Base-by-base conservation (phyloP, 2,113 vertebrate species). In the Gymnorhina tibicen region DNA sequence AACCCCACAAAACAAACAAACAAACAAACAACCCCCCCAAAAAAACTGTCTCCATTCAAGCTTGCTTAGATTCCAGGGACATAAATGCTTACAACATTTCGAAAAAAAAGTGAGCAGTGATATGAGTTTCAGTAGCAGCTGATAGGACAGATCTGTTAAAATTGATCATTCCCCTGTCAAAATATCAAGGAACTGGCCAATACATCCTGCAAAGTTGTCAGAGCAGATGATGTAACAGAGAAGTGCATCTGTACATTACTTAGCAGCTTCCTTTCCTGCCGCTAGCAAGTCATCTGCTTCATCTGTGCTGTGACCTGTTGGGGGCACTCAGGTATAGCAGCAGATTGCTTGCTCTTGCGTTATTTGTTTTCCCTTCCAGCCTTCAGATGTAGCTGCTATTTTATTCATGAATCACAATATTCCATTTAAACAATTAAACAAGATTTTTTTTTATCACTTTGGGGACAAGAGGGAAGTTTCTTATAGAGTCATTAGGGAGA, bases 301-400 rank as follows among this genome's bases (percentile, higher is more conserved):
- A 46, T 94, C 68, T 79, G 60, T 44, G 59, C 81, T 96, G 39
- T 49, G 44, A 93, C 97, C 97, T 97, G 95, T 64, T 93, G 97
- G 96, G 97, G 97, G 97, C 96, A 90, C 97, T 98, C 97, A 91
- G 97, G 97, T 91, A 96, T 59, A 97, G 96, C 91, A 73, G 80
- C 88, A 95, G 44, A 92, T 15, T 53, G 41, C 77, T 81, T 12
- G 47, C 59, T 83, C 44, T 32, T 59, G 30, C 3, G 4, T 59
- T 83, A 58, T 42, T 67, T 82, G 78, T 66, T 91, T 90, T 72
- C 53, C 47, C 49, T 76, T 89, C 69, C 70, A 91, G 69, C 35
- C 39, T 74, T 74, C 76, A 85, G 59, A 91, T 32, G 63, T 85
- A 83, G 92, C 67, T 85, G 66, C 42, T 89, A 84, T 82, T 90